phyloP scores from a whole-genome alignment of 2,888 invertebrate genomes.

The Pseudococcus jackbeardsleyi region DNA sequence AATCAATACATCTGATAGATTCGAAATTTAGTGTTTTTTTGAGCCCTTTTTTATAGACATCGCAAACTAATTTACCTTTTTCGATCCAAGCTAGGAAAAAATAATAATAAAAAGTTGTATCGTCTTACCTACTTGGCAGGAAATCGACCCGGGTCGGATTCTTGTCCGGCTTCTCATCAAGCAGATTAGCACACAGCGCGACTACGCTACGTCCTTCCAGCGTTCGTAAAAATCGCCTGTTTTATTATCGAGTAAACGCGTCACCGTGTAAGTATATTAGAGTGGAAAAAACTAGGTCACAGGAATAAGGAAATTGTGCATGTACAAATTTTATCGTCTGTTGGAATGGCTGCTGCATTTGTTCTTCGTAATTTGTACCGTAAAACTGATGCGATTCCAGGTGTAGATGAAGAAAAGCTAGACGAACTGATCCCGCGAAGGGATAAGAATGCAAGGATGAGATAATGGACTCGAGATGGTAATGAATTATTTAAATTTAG shows the following conservation, averaged over 20 bases:
- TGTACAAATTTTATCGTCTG: not conserved
- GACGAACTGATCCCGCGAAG: not conserved
- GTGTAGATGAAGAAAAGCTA: not conserved
- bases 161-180: conserved; percentile 23
- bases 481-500: not conserved
- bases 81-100: not conserved
- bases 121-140: not conserved
- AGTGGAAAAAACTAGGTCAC: not conserved
- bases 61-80: not conserved
- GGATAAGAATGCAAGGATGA: not conserved
- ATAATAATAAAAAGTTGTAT: not conserved
- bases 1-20: too few relatives aligned
- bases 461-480: not conserved
- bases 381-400: not conserved
- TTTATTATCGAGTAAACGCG: not conserved
- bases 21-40: too few relatives aligned
- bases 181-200: not conserved
- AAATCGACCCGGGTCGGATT: not conserved
- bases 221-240: not conserved
- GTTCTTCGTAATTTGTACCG: not conserved
- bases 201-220: not conserved
- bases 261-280: conserved; percentile 8
- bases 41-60: too few relatives aligned
- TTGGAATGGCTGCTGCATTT: not conserved
- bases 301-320: not conserved